These are phyloP conservation scores for Tamandua tetradactyla DNA, from an alignment of 2,797 vertebrate genomes.

Conservation along the genomic window DNA sequence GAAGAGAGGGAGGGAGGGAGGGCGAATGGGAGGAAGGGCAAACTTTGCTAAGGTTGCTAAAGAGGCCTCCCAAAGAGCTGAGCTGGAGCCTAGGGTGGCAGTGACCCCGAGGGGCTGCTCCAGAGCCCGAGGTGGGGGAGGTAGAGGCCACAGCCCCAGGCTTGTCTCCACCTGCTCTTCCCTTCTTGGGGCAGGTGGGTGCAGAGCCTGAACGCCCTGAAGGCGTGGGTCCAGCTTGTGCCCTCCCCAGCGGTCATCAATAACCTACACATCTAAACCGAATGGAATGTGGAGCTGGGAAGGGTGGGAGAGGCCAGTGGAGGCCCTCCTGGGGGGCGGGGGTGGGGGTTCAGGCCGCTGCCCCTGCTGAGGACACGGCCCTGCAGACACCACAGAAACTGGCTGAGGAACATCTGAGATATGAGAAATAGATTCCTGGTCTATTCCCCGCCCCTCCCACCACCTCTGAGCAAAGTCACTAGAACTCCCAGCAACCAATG, in stretches of 20 bases:
- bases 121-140: background rate
- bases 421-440: background rate
- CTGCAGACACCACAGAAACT: background rate
- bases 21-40: background rate
- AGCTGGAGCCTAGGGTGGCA: background rate
- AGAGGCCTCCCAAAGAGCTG: background rate
- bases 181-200: background rate
- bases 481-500: background rate
- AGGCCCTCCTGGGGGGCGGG: background rate
- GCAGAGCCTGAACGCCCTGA: background rate
- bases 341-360: background rate
- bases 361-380: background rate
- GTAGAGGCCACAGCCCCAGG: background rate
- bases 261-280: background rate
- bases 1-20: no score
- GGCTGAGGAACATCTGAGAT: background rate
- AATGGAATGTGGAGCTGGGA: background rate
- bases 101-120: background rate
- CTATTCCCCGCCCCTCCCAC: background rate
- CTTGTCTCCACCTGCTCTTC: background rate
- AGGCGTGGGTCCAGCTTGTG: background rate
- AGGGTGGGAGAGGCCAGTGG: background rate
- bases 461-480: background rate
- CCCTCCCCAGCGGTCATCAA: background rate
- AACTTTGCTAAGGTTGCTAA: background rate